These are phyloP conservation scores for Lordiphosa clarofinis DNA, from an alignment of 1,140 invertebrate genomes.

Conservation along the genomic window DNA sequence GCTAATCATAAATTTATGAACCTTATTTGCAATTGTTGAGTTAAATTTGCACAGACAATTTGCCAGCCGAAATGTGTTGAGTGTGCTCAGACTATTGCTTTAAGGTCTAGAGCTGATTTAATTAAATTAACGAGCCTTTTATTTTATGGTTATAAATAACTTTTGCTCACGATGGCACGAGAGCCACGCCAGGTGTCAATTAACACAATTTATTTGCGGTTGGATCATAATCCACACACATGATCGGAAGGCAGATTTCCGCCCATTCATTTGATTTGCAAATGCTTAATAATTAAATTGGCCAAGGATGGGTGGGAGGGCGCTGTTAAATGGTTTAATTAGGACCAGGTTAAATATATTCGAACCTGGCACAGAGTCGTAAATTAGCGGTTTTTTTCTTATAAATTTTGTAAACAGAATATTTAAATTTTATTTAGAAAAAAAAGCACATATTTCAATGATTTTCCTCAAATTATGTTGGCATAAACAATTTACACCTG, in stretches of 20 bases:
- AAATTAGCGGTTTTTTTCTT: constrained; percentile 1
- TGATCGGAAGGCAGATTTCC: constrained; percentile 2
- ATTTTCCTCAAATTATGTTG: constrained; percentile 9
- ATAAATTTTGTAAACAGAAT: not conserved
- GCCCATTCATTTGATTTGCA: constrained; percentile 8
- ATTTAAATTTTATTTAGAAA: constrained; percentile 1
- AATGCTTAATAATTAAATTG: constrained; percentile 1
- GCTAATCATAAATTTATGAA: constrained; percentile 8
- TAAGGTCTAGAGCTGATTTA: not conserved
- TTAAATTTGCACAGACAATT: too few species aligned
- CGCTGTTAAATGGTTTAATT: constrained; percentile 12
- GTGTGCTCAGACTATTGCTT: not conserved
- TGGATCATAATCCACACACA: constrained; percentile 1
- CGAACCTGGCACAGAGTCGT: constrained; percentile 4
- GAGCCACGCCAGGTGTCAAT: constrained; percentile 1
- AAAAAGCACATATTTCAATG: not conserved
- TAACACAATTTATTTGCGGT: constrained; percentile 2
- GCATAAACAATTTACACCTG: constrained; percentile 11
- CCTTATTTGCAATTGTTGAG: not conserved
- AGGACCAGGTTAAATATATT: not conserved
- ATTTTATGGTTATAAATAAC: constrained; percentile 5
- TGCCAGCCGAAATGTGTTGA: not conserved
- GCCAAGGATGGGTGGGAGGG: constrained; percentile 2
- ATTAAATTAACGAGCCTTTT: constrained; percentile 13
- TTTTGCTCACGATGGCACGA: constrained; percentile 3